Base-by-base conservation (phyloP, 1,140 invertebrate genomes). In the Cephus cinctus region DNA sequence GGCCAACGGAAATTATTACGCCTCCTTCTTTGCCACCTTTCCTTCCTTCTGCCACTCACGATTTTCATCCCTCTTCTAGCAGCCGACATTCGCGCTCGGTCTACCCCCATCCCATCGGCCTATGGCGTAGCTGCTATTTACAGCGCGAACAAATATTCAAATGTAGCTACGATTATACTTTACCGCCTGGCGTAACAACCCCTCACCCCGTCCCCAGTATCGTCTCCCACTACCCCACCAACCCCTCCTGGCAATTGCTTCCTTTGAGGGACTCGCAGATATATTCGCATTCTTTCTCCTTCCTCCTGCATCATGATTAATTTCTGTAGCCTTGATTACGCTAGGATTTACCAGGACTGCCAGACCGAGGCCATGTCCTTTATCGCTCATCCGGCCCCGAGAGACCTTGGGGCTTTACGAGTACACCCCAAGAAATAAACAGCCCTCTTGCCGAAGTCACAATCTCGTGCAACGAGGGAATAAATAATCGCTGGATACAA, bases 1-100 rank as follows among this genome's bases (percentile, higher is more conserved):
- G 50, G 32, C 50, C 50, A 39, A 41, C 57, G 57, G 54, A 61
- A 60, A 61, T 61, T 61, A 59, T 56, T 56, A 41, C 46, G 38
- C 35, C 43, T 38, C 43, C 45, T 35, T 39, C 9, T 16, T 27
- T 30, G 18, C 27, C 40, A 35, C 35, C 49, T 30, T 25, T 9
- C 11, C 41, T 19, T 19, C 15, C 12, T 27, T 16, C 46, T 50
- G 40, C 35, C 31, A 19, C 22, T 30, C 46, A 32, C 46, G 18
- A 53, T 51, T 36, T 19, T 15, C 38, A 4, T 23, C 15, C 32
- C 50, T 53, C 23, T 45, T 32, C 32, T 21, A 30, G 40, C 39
- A 27, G 12, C 40, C 43, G 35, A 31, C 42, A 46, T 19, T 22
- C 31, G 25, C 9, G 20, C 5, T 19, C 9, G 12, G 4, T 23